phyloP scores from a whole-genome alignment of 2,113 vertebrate species.

The Vimba vimba region DNA sequence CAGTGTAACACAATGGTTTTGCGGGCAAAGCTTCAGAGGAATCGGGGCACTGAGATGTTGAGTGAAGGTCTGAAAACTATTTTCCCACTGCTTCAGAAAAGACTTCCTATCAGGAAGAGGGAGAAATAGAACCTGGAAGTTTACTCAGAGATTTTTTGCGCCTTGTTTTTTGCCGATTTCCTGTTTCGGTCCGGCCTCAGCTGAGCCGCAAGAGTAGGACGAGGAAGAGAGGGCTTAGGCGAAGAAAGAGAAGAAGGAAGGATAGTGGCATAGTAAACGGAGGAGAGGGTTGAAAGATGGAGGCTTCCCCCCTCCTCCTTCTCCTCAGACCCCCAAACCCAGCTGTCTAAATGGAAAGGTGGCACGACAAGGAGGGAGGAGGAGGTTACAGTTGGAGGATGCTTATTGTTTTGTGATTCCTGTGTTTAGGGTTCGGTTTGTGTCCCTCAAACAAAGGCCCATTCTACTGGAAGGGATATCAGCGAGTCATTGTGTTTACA shows the following conservation, averaged over 20 bases:
- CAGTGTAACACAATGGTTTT: constrained; percentile 50
- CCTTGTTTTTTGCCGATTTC: constrained; percentile 47
- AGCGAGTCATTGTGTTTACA: constrained; percentile 48
- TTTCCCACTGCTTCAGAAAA: constrained; percentile 60
- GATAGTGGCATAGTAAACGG: constrained; percentile 49
- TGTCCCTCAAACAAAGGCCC: constrained; percentile 45
- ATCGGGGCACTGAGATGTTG: constrained; percentile 30
- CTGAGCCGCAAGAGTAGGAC: constrained; percentile 49
- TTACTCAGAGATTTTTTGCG: constrained; percentile 64
- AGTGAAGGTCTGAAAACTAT: constrained; percentile 50
- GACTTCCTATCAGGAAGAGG: constrained; percentile 69
- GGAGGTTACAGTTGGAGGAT: constrained; percentile 50
- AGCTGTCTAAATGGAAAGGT: constrained; percentile 54
- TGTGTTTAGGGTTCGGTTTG: constrained; percentile 52
- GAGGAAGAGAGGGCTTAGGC: constrained; percentile 60
- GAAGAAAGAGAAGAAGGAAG: constrained; percentile 56
- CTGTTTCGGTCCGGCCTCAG: constrained; percentile 47
- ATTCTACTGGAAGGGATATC: constrained; percentile 47
- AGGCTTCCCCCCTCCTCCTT: constrained; percentile 30
- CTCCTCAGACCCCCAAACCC: constrained; percentile 6
- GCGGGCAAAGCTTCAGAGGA: background rate
- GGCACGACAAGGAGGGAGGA: constrained; percentile 45
- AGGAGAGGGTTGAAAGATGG: constrained; percentile 48
- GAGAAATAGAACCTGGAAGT: constrained; percentile 80
- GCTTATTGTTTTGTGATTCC: constrained; percentile 62